Percentiles rank a stretch among this genome's conserved stretches.
Conservation (phyloP, 2,888 invertebrate species). For the Lumbricus terrestris region DNA sequence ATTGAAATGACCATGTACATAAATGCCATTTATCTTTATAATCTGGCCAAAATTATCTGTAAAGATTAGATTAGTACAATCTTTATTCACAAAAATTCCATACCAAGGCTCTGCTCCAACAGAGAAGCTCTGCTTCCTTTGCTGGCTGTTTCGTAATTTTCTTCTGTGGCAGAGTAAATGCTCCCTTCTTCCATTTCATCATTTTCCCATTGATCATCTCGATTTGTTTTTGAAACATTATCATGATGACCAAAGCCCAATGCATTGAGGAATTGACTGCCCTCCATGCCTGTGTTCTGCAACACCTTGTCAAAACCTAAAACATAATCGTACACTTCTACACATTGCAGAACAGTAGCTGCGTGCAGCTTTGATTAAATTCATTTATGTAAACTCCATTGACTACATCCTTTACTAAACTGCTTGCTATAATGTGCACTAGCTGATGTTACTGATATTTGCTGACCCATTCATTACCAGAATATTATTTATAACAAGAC, state of each 20-base stretch:
- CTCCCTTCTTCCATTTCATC: slow-evolving; percentile 6
- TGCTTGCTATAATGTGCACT: background rate
- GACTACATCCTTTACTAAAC: background rate
- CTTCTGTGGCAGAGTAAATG: slow-evolving; percentile 4
- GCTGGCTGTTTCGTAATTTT: background rate
- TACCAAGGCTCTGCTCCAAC: slow-evolving; percentile 9
- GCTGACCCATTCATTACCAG: background rate
- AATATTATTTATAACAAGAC: no score
- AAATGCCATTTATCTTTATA: background rate
- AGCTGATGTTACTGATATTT: background rate
- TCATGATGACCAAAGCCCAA: background rate
- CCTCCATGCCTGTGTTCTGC: background rate
- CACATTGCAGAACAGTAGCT: background rate
- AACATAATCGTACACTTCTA: background rate
- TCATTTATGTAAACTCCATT: background rate
- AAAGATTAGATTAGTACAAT: background rate
- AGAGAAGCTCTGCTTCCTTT: background rate
- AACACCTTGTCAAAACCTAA: background rate
- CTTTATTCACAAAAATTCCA: background rate
- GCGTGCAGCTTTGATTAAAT: background rate
- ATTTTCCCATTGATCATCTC: background rate
- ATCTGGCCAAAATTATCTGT: background rate
- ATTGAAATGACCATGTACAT: no score
- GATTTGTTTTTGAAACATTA: background rate
- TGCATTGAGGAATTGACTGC: background rate